Conservation (phyloP, 2,888 invertebrate genomes). For the Entomobrya multifasciata region DNA sequence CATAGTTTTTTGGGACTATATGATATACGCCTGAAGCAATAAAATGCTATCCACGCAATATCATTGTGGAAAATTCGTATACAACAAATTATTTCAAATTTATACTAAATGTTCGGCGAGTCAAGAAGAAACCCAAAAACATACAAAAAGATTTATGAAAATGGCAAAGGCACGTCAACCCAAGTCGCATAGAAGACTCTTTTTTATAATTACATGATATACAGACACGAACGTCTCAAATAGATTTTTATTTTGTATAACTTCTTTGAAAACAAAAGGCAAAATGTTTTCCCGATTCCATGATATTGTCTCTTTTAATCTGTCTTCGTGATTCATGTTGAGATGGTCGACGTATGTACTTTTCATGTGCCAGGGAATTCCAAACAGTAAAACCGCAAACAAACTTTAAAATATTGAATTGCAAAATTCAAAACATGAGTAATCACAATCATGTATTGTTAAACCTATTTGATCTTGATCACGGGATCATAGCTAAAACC, state of each 20-base stretch:
- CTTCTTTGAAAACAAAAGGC: no score
- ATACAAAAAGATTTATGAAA: constrained; percentile 39
- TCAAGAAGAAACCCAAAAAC: not conserved
- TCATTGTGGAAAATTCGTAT: no score
- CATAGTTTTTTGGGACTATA: no score
- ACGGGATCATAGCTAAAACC: not conserved
- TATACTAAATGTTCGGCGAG: constrained; percentile 1
- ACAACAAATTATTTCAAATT: no score
- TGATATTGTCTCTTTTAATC: not conserved
- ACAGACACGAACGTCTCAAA: not conserved
- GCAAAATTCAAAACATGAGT: no score
- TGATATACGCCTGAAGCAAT: constrained; percentile 40
- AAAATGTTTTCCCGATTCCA: no score
- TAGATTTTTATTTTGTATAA: no score
- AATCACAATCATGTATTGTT: not conserved
- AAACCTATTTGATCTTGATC: constrained; percentile 1
- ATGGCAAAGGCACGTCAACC: constrained; percentile 30
- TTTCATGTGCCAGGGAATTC: not conserved
- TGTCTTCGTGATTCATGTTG: not conserved
- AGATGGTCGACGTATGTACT: not conserved
- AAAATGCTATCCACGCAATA: not conserved
- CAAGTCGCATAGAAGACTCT: not conserved
- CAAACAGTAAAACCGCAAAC: constrained; percentile 31
- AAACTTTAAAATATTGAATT: not conserved
- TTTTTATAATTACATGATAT: constrained; percentile 29